Conservation (phyloP, 2,113 vertebrate species). For the Engraulis encrasicolus region DNA sequence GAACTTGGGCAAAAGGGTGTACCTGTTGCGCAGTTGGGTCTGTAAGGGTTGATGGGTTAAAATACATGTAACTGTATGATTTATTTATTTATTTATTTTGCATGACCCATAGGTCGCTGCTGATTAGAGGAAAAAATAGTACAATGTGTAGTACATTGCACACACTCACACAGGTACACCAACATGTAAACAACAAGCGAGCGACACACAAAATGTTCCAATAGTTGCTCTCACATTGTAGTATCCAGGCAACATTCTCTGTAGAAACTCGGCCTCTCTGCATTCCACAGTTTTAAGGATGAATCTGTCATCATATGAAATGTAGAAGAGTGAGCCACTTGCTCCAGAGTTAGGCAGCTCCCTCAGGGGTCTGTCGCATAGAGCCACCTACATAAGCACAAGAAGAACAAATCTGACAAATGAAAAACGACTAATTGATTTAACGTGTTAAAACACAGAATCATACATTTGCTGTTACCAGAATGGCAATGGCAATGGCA, state of each 20-base stretch:
- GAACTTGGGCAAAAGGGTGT: slow-evolving; percentile 2
- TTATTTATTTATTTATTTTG: no score
- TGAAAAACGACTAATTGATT: no score
- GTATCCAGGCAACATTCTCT: slow-evolving; percentile 6
- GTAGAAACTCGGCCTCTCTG: background rate
- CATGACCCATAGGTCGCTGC: no score
- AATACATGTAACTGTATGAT: background rate
- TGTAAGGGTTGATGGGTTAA: background rate
- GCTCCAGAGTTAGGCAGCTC: background rate
- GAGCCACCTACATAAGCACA: background rate
- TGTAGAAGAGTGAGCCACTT: background rate
- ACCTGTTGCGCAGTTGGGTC: background rate
- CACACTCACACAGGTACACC: no score
- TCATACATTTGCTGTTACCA: no score
- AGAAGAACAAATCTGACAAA: background rate
- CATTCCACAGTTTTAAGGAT: background rate
- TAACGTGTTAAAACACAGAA: no score
- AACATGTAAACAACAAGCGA: no score
- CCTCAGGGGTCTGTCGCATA: background rate
- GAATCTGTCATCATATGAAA: background rate
- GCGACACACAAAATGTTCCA: no score
- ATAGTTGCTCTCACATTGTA: slow-evolving; percentile 14
- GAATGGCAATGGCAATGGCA: no score
- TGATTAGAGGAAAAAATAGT: no score
- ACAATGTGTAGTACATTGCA: no score